Evolutionary conservation across 1,140 invertebrate species (phyloP).

Genomic region (Drosophila hydei): DNA sequence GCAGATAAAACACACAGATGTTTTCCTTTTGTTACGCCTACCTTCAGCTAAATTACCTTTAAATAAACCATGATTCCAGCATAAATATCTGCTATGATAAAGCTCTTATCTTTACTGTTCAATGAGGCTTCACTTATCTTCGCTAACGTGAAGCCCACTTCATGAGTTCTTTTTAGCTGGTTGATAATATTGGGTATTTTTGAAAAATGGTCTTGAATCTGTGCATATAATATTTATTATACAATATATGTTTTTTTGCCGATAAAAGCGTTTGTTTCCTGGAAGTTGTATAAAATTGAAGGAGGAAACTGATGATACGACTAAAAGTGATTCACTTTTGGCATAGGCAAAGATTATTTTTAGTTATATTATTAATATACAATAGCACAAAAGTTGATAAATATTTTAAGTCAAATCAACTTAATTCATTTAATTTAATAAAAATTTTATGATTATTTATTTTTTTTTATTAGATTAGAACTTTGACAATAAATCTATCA

Average conservation of each 20-base stretch:
- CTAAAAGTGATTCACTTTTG: slow-evolving; percentile 3
- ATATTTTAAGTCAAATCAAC: too few relatives aligned
- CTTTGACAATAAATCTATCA: neutral
- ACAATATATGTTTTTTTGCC: neutral
- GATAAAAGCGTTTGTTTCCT: slow-evolving; percentile 21
- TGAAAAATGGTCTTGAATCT: slow-evolving; percentile 8
- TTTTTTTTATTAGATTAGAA: neutral
- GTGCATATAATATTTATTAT: neutral
- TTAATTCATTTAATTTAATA: too few relatives aligned
- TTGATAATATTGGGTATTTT: slow-evolving; percentile 5
- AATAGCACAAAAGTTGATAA: too few relatives aligned
- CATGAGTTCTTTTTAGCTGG: neutral
- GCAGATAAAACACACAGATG: slow-evolving; percentile 31
- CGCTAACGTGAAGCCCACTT: neutral
- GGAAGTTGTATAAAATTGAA: slow-evolving; percentile 2
- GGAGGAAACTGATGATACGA: neutral
- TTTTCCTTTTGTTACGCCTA: slow-evolving; percentile 7
- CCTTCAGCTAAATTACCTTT: slow-evolving; percentile 1
- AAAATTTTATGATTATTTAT: too few relatives aligned
- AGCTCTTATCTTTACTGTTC: neutral
- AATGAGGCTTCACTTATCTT: slow-evolving; percentile 3
- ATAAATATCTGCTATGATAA: slow-evolving; percentile 19
- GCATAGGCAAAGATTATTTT: neutral
- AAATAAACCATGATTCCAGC: neutral
- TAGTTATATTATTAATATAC: neutral